Percentiles rank a stretch among this genome's conserved stretches.
These are phyloP conservation scores for Rhagophthalmus giganteus DNA, from an alignment of 2,888 invertebrate genomes.

Conservation along the genomic window DNA sequence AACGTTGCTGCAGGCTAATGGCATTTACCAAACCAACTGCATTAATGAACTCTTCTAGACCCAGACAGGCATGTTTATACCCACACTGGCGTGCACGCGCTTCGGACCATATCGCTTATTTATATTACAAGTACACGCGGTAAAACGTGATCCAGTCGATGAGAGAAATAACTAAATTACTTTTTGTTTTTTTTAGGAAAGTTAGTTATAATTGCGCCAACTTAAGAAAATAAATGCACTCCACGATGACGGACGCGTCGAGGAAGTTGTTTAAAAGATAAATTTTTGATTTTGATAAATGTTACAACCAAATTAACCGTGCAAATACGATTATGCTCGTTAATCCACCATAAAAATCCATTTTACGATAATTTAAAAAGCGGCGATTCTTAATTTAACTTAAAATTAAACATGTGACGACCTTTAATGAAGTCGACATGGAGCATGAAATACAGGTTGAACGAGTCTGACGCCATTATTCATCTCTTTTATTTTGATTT, in stretches of 20 bases:
- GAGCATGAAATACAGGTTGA: constrained; percentile 56
- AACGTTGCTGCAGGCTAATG: constrained; percentile 51
- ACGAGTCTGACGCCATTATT: constrained; percentile 56
- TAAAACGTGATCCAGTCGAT: constrained; percentile 54
- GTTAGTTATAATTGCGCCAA: constrained; percentile 11
- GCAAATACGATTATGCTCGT: too few relatives aligned
- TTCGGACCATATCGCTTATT: constrained; percentile 56
- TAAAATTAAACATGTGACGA: constrained; percentile 52
- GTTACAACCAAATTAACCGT: too few relatives aligned
- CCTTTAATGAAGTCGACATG: constrained; percentile 56
- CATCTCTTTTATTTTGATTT: constrained; percentile 57
- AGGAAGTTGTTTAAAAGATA: too few relatives aligned
- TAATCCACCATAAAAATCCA: too few relatives aligned
- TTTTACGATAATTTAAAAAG: constrained; percentile 12
- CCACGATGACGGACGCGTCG: too few relatives aligned
- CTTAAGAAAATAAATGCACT: too few relatives aligned
- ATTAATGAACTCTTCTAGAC: constrained; percentile 56
- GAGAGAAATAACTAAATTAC: constrained; percentile 53
- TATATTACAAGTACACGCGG: constrained; percentile 53
- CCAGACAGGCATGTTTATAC: constrained; percentile 55
- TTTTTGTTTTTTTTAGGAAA: too few relatives aligned
- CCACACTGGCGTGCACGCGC: constrained; percentile 55
- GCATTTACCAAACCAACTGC: constrained; percentile 55
- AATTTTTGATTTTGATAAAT: too few relatives aligned
- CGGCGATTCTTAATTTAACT: constrained; percentile 18